Evolutionary conservation across 2,888 invertebrate species (phyloP).

Genomic region (Meliscaeva auricollis): DNA sequence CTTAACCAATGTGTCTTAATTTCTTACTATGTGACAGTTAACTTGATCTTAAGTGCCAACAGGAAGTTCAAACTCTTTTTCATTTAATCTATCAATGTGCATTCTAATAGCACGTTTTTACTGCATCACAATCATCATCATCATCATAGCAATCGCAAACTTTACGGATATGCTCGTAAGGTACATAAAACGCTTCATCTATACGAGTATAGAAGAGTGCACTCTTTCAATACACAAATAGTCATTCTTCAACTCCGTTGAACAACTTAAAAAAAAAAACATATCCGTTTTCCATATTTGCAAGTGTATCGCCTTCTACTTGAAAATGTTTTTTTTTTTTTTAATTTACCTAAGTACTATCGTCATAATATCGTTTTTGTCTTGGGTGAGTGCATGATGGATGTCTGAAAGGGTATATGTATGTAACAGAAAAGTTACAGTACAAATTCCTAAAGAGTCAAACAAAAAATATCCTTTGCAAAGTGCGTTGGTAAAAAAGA

Average conservation of each 20-base stretch:
- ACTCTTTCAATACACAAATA: conserved; percentile 2
- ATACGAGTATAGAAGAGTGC: too few relatives aligned
- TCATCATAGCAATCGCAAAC: too few relatives aligned
- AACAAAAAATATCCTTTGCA: neutral
- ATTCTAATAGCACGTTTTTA: neutral
- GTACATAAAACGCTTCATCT: neutral
- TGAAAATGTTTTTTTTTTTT: conserved; percentile 52
- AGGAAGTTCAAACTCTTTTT: neutral
- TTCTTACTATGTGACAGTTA: neutral
- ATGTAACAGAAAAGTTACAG: neutral
- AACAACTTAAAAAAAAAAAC: conserved; percentile 7
- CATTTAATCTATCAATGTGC: conserved; percentile 6
- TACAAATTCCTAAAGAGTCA: neutral
- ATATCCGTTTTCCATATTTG: conserved; percentile 38
- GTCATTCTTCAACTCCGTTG: neutral
- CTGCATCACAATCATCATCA: neutral
- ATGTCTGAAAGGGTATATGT: neutral
- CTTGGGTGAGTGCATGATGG: neutral
- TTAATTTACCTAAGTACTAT: conserved; percentile 48
- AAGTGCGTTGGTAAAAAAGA: neutral
- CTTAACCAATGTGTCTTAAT: too few relatives aligned
- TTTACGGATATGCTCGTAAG: neutral
- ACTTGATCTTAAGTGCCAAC: conserved; percentile 9
- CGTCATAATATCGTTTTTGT: conserved; percentile 5
- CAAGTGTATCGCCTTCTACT: conserved; percentile 38